Base-by-base conservation (phyloP, 1,140 invertebrate species). In the Drosophila azteca region DNA sequence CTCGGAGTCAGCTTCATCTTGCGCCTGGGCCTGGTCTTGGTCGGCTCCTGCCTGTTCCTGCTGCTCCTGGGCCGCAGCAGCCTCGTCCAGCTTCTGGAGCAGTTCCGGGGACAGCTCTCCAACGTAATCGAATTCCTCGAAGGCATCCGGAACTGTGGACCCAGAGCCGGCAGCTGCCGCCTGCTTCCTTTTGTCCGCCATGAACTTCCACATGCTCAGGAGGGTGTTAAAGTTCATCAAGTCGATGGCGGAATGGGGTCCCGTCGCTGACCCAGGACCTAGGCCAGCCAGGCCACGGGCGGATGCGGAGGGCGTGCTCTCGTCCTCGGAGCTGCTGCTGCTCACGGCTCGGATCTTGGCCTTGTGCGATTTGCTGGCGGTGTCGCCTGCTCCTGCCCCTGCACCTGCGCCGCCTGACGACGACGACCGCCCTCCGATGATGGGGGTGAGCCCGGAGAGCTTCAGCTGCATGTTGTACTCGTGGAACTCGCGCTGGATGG, bases 171-270 rank as follows among this genome's bases (percentile, higher is more conserved):
- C 54, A 22, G 52, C 65, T 8, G 70, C 61, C 3, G 73, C 62
- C 17, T 80, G 78, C 63, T 90, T 89, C 54, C 85, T 85, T 26
- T 81, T 89, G 48, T 90, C 88, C 24, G 83, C 75, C n/a, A 90
- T 90, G 26, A 90, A 59, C 45, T 90, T 90, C 88, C 82, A 90
- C 88, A 90, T 90, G 66, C 70, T 90, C 6, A 91, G 71, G 59
- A 90, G 51, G 24, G 71, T 53, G 43, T 67, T 83, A 44, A 88
- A 88, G 49, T 83, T 87, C 71, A 69, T 90, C 58, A 74, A 51
- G 66, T 77, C 78, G 6, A 71, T 73, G 60, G 63, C 70, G 4
- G 69, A 48, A 6, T 45, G 62, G 4, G 50, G 24, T 3, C 46
- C 29, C 58, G 74, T 20, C 63, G n/a, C 1, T 13, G 35, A 1